Conservation (phyloP, 2,888 invertebrate species). For the Drosophila emarginata region DNA sequence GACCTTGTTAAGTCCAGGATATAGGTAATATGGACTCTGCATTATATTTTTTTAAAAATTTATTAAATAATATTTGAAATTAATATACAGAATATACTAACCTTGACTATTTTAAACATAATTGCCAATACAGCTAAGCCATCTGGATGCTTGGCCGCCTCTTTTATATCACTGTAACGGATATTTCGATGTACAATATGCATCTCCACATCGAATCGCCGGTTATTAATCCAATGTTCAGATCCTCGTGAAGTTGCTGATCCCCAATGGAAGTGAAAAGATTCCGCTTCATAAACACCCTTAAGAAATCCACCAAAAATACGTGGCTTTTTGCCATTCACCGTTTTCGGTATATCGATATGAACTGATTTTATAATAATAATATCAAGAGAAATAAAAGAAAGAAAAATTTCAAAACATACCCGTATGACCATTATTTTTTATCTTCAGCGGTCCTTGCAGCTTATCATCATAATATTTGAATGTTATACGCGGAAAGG, state of each 20-base stretch:
- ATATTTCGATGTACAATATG: conserved; percentile 87
- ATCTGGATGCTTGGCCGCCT: conserved; percentile 83
- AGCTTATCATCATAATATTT: conserved; percentile 85
- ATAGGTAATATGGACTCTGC: conserved; percentile 55
- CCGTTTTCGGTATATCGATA: conserved; percentile 59
- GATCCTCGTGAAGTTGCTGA: conserved; percentile 87
- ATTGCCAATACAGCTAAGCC: conserved; percentile 87
- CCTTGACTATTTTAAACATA: conserved; percentile 81
- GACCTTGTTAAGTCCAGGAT: conserved; percentile 66
- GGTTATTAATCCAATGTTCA: conserved; percentile 68
- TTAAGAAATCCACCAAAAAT: conserved; percentile 63
- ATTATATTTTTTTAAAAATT: neutral
- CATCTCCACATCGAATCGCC: conserved; percentile 85
- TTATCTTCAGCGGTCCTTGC: conserved; percentile 84
- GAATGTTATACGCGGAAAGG: conserved; percentile 61
- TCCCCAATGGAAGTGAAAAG: conserved; percentile 87
- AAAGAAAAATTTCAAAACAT: conserved; percentile 8
- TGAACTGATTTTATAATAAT: conserved; percentile 51
- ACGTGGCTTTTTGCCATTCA: conserved; percentile 59
- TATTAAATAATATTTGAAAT: neutral
- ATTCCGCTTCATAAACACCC: conserved; percentile 61
- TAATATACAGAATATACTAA: conserved; percentile 18
- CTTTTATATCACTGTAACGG: conserved; percentile 83
- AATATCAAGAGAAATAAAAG: neutral
- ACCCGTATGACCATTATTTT: conserved; percentile 87